Percentiles rank a stretch among this genome's conserved stretches.
Conservation (phyloP, 2,888 invertebrate genomes). For the Anticlea derivata region DNA sequence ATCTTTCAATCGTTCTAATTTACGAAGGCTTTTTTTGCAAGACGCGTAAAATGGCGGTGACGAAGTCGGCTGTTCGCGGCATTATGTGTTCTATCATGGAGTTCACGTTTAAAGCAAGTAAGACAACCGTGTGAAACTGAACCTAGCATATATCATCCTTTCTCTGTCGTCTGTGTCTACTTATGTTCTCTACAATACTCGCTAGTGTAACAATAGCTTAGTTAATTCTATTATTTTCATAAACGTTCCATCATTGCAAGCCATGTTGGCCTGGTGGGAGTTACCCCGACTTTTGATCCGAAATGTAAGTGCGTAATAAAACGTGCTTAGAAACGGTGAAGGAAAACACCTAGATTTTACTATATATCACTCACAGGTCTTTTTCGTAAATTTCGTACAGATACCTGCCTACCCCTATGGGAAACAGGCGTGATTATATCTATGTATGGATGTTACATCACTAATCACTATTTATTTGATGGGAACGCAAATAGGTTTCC, state of each 20-base stretch:
- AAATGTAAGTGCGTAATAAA: too few species aligned
- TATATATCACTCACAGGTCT: too few species aligned
- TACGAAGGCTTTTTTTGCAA: slow-evolving; percentile 22
- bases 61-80: slow-evolving; percentile 75
- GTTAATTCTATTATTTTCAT: slow-evolving; percentile 24
- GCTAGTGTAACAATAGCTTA: slow-evolving; percentile 19
- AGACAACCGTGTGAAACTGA: slow-evolving; percentile 36
- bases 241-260: slow-evolving; percentile 12
- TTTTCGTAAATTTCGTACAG: too few species aligned
- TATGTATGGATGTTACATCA: too few species aligned
- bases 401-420: too few species aligned
- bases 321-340: too few species aligned
- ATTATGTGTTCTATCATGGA: slow-evolving; percentile 81
- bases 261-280: too few species aligned
- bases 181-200: slow-evolving; percentile 17
- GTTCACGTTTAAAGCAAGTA: slow-evolving; percentile 82
- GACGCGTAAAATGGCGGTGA: slow-evolving; percentile 61
- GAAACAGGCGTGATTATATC: too few species aligned
- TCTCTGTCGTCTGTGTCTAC: slow-evolving; percentile 29
- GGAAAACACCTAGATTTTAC: too few species aligned
- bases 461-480: slow-evolving; percentile 27
- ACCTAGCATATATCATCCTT: slow-evolving; percentile 33
- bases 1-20: slow-evolving; percentile 33
- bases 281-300: too few species aligned
- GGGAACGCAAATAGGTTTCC: slow-evolving; percentile 29